phyloP scores from a whole-genome alignment of 2,113 vertebrate genomes.

The Meleagris gallopavo region DNA sequence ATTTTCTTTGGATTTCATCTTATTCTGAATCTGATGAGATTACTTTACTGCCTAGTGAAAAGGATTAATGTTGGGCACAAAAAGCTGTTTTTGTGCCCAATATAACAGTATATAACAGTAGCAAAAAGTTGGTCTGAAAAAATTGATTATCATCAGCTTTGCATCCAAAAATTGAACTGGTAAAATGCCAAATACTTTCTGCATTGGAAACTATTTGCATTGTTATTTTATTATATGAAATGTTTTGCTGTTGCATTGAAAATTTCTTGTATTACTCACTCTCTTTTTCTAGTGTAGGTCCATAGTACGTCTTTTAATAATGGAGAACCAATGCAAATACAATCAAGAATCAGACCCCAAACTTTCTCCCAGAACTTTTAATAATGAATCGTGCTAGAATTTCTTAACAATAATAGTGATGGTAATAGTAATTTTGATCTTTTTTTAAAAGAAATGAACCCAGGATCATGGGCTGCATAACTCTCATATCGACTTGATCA shows the following conservation, averaged over 20 bases:
- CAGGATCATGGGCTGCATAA: not conserved
- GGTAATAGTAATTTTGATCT: not conserved
- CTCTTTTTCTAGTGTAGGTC: not conserved
- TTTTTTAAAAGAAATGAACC: not conserved
- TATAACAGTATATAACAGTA: no score
- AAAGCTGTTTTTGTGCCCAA: no score
- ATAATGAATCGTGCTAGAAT: not conserved
- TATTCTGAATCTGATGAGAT: not conserved
- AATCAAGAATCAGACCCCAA: not conserved
- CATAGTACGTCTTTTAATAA: not conserved
- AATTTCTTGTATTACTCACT: not conserved
- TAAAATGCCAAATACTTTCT: not conserved
- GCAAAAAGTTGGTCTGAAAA: not conserved
- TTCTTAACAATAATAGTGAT: not conserved
- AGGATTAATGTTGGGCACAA: not conserved
- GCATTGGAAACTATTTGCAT: not conserved
- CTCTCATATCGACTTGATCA: not conserved
- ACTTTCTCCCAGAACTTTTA: not conserved
- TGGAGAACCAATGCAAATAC: not conserved
- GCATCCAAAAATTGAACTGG: not conserved
- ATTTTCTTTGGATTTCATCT: not conserved
- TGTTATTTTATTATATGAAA: not conserved
- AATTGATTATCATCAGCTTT: not conserved
- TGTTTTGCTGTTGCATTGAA: not conserved
- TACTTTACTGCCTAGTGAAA: not conserved